Conservation (phyloP, 2,888 invertebrate species). For the Megamerina dolium region DNA sequence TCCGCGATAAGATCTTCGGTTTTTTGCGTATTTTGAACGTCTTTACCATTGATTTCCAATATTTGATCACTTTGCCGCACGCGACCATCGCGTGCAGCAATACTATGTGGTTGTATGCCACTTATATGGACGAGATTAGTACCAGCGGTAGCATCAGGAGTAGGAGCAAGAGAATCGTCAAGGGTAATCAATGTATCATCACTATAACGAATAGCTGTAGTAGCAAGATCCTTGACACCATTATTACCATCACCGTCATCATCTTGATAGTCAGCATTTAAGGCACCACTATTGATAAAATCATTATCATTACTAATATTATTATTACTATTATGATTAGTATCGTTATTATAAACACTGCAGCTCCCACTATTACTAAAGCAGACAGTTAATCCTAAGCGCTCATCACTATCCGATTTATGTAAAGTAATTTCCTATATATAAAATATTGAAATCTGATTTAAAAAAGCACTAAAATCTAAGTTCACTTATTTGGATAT, state of each 20-base stretch:
- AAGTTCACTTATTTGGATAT: conserved; percentile 19
- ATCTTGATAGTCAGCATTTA: too few species aligned
- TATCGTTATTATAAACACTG: conserved; percentile 20
- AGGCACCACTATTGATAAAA: too few species aligned
- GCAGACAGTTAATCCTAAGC: conserved; percentile 63
- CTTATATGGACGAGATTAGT: conserved; percentile 66
- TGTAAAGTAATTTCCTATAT: conserved; percentile 61
- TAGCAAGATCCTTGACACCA: conserved; percentile 2
- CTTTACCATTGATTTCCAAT: conserved; percentile 58
- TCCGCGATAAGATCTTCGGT: conserved; percentile 58
- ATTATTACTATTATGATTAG: conserved; percentile 51
- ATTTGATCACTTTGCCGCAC: conserved; percentile 60
- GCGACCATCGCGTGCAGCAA: conserved; percentile 57
- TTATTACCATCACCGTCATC: conserved; percentile 4
- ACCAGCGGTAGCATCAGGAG: too few species aligned
- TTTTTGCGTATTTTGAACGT: conserved; percentile 57
- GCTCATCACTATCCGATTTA: conserved; percentile 55
- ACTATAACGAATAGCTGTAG: conserved; percentile 6
- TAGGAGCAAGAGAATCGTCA: too few species aligned
- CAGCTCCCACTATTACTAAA: too few species aligned
- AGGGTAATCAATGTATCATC: too few species aligned
- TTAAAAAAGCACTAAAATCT: conserved; percentile 5
- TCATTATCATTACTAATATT: conserved; percentile 51
- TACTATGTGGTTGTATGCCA: conserved; percentile 57
- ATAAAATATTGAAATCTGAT: neutral